Evolutionary conservation across 2,797 vertebrate genomes (phyloP).

Genomic region (Botia almorhae): DNA sequence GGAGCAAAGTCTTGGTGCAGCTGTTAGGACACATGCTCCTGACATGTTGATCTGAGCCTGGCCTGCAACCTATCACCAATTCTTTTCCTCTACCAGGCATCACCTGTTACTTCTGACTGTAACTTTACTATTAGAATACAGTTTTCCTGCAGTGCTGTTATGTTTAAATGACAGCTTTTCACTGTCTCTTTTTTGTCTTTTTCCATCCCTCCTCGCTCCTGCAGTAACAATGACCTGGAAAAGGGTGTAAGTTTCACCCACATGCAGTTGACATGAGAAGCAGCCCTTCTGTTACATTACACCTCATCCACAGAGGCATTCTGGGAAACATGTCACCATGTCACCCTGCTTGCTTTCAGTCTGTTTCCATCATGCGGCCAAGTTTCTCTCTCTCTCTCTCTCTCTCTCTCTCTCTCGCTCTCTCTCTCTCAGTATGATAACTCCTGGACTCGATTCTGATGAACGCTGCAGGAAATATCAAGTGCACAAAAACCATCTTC

Average conservation of each 20-base stretch:
- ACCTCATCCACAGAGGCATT: slow-evolving; percentile 28
- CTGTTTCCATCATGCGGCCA: slow-evolving; percentile 40
- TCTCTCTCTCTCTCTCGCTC: slow-evolving; percentile 8
- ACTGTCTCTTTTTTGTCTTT: neutral
- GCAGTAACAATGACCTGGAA: slow-evolving; percentile 9
- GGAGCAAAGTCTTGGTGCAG: too few species aligned
- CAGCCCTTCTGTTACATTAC: slow-evolving; percentile 18
- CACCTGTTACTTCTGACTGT: too few species aligned
- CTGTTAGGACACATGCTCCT: too few species aligned
- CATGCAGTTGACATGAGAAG: slow-evolving; percentile 4
- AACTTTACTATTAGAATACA: too few species aligned
- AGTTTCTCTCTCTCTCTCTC: neutral
- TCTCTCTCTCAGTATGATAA: slow-evolving; percentile 26
- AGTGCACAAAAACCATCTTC: slow-evolving; percentile 51
- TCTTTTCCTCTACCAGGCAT: too few species aligned
- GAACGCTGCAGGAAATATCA: slow-evolving; percentile 53
- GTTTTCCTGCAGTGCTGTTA: neutral
- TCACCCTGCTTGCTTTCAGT: slow-evolving; percentile 40
- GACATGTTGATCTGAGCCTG: too few species aligned
- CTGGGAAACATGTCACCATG: slow-evolving; percentile 39
- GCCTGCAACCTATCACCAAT: too few species aligned
- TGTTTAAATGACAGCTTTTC: neutral
- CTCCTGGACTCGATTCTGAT: slow-evolving; percentile 15
- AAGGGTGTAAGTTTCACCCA: neutral
- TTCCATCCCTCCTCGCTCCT: neutral